Evolutionary conservation across 2,888 invertebrate genomes (phyloP), one percentile per base, ranked within the genome.

Genomic region (Eurois occulta): DNA sequence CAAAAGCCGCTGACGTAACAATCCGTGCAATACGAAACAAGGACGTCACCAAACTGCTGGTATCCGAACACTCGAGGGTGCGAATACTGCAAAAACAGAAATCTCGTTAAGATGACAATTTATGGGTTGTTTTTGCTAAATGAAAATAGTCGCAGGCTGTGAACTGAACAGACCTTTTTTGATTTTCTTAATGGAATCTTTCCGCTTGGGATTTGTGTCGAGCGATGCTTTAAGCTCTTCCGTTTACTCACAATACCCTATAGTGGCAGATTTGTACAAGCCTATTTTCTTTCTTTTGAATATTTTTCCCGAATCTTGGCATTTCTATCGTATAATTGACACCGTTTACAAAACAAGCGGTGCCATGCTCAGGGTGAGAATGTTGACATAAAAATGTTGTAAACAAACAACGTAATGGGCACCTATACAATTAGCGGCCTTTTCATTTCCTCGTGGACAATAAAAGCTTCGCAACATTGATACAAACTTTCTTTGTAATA

Each of bases 41-140:
- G 81, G 90, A 91, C 92, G 89, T 92, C 91, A 93, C 91, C 90
- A 81, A 92, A 93, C 91, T 92, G 92, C 89, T 93, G 92, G 92
- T 92, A 92, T 91, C 91, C 90, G 89, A 94, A 93, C 93, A 92
- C 92, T 92, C 90, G 90, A 92, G 95, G 94, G 95, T 95, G 95
- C 94, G 95, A 95, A 96, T 93, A 91, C 92, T 94, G 95, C 96
- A 95, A 96, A 96, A 96, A 96, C 96, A 95, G 94, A 96, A 96
- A 96, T 96, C 95, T 96, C 95, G 96, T 96, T 96, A 96, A 96
- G 96, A 96, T 96, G 96, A 96, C 96, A 96, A 96, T 96, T 96
- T 96, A 96, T 96, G 96, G 96, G 94, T 95, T 96, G 96, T 96
- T 96, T 96, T 96, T 96, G 96, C 96, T 96, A 96, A 96, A 96